Evolutionary conservation across 2,797 vertebrate species (phyloP).

Genomic region (Falco novaeseelandiae): DNA sequence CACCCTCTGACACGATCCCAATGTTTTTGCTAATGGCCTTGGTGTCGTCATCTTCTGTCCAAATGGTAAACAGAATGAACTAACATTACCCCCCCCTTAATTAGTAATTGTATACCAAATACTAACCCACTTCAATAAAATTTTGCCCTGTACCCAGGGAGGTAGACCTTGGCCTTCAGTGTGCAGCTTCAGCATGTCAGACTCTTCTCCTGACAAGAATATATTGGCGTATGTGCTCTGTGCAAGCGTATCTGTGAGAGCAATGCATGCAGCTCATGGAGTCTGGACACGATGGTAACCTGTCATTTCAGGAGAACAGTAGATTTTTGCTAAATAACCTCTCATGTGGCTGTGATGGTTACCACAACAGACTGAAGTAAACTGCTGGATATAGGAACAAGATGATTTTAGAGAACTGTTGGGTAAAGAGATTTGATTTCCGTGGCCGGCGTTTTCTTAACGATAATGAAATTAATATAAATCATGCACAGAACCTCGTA

Average conservation of each 20-base stretch:
- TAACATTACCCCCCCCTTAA: not conserved
- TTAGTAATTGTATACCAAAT: not conserved
- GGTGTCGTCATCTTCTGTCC: not conserved
- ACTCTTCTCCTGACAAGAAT: not conserved
- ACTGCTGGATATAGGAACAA: not conserved
- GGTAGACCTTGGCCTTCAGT: not conserved
- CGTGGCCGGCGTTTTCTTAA: not conserved
- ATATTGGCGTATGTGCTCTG: not conserved
- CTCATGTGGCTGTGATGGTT: not conserved
- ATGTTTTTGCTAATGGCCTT: not conserved
- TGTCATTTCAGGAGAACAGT: not conserved
- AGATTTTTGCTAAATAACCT: not conserved
- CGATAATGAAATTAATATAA: not conserved
- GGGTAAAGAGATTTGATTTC: not conserved
- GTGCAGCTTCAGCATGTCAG: not conserved
- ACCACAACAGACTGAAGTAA: not conserved
- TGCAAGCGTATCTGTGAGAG: not conserved
- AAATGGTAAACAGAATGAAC: not conserved
- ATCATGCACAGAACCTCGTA: not conserved
- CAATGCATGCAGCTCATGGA: not conserved
- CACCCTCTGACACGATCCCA: not conserved
- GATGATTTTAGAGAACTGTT: not conserved
- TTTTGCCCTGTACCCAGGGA: not conserved
- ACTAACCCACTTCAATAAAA: not conserved
- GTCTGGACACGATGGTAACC: not conserved